Percentiles rank a stretch among this genome's conserved stretches.
phyloP scores from a whole-genome alignment of 2,888 invertebrate species.

The Euspilapteryx auroguttella region DNA sequence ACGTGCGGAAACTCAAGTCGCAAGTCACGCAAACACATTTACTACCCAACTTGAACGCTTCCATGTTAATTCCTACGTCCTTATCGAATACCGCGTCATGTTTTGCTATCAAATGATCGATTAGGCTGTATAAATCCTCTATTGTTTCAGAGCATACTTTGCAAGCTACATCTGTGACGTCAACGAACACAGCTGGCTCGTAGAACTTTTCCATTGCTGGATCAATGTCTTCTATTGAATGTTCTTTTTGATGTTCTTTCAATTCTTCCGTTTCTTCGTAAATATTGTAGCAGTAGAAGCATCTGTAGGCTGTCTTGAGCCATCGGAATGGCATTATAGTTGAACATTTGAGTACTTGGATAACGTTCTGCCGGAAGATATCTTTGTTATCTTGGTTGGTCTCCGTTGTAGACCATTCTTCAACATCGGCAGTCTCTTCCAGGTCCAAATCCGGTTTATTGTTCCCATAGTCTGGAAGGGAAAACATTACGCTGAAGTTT shows the following conservation, averaged over 20 bases:
- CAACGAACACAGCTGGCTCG: slow-evolving; percentile 42
- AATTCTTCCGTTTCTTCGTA: slow-evolving; percentile 38
- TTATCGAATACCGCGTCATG: slow-evolving; percentile 34
- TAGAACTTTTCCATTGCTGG: slow-evolving; percentile 44
- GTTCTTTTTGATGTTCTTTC: slow-evolving; percentile 28
- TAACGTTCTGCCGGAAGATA: too few relatives aligned
- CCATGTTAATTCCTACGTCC: slow-evolving; percentile 39
- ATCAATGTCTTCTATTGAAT: slow-evolving; percentile 25
- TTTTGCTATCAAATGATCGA: slow-evolving; percentile 31
- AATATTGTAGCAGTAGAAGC: slow-evolving; percentile 51
- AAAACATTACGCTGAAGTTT: too few relatives aligned
- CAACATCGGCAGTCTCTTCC: too few relatives aligned
- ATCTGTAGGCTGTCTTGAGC: slow-evolving; percentile 46
- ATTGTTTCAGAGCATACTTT: slow-evolving; percentile 27
- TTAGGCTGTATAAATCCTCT: slow-evolving; percentile 29
- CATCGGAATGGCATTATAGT: slow-evolving; percentile 49
- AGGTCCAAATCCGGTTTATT: too few relatives aligned
- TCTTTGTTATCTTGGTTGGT: too few relatives aligned
- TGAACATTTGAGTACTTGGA: too few relatives aligned
- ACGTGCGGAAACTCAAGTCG: slow-evolving; percentile 34
- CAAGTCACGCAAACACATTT: slow-evolving; percentile 34
- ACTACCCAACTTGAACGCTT: slow-evolving; percentile 38
- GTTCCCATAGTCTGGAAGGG: too few relatives aligned
- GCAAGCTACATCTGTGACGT: slow-evolving; percentile 31
- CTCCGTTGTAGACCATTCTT: too few relatives aligned